Base-by-base conservation (phyloP, 2,888 invertebrate genomes). In the Sympetrum striolatum region DNA sequence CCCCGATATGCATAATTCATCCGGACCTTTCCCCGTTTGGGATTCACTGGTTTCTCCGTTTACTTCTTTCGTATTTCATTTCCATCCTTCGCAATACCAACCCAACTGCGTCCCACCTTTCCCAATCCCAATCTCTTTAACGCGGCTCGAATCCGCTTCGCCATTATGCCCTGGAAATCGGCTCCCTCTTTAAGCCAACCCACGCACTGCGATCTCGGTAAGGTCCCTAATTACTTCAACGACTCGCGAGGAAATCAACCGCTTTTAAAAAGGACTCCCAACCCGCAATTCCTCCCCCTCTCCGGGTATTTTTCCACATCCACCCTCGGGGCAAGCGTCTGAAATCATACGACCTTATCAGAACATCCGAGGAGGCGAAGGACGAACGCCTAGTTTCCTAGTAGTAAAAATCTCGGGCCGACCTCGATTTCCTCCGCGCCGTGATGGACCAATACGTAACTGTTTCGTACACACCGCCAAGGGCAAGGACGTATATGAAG, bases 401-500 rank as follows among this genome's bases (percentile, higher is more conserved):
- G 73, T 73, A 73, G 73, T 73, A 73, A 73, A 73, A 73, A 73
- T 22, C 12, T 73, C 73, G 44, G 44, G 10, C 44, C 44, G 73
- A 73, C 73, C 73, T 73, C 73, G 73, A 73, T 73, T 53, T 31
- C 73, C 31, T 22, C 22, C 73, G 25, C 25, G 25, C 25, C n/a
- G 73, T 73, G 73, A 31, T 73, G 73, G 73, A 73, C 73, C 73
- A 73, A 73, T 73, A 73, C 73, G 73, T 73, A 73, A 73, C 73
- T 73, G 73, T 73, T 73, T 73, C 73, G 73, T 31, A 73, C 31
- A 31, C 2, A 73, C 10, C 58, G 86, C 86, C 86, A 35, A 22
- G 86, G 86, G 86, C 86, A 86, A 86, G 86, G 86, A 86, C 86
- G 86, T 60, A 86, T 86, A 48, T 60, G 86, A 60, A 31, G 86